A percentile compares a stretch with the other conserved stretches of the same genome.
These are phyloP conservation scores for Acanthornis magna DNA, from an alignment of 2,797 vertebrate species.

Conservation along the genomic window DNA sequence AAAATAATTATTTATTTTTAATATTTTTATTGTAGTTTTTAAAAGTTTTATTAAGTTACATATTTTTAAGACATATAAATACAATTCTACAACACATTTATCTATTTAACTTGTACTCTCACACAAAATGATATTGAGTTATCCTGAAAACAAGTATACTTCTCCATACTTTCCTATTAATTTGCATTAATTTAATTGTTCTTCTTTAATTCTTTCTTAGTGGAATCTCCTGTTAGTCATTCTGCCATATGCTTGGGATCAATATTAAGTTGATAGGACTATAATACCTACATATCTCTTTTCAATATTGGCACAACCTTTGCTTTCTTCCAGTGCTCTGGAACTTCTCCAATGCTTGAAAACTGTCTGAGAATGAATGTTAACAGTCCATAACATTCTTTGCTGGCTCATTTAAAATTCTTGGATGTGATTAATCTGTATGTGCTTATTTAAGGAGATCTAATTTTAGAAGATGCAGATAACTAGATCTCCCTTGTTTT, in stretches of 20 bases:
- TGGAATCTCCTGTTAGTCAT: neutral
- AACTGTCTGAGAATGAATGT: conserved; percentile 9
- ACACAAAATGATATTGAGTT: neutral
- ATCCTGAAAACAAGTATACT: neutral
- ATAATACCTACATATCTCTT: neutral
- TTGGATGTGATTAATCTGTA: conserved; percentile 11
- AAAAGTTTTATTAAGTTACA: neutral
- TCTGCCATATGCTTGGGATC: neutral
- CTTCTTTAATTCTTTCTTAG: neutral
- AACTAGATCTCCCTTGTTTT: neutral
- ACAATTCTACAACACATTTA: neutral
- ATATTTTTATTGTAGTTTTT: neutral
- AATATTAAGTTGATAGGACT: neutral
- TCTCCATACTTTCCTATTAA: neutral
- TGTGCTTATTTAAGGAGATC: conserved; percentile 10
- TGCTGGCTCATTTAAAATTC: neutral
- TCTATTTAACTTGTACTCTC: neutral
- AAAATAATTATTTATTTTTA: neutral
- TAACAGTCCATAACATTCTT: neutral
- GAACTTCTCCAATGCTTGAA: conserved; percentile 2
- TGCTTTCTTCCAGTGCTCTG: neutral
- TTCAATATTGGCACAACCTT: neutral
- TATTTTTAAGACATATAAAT: neutral
- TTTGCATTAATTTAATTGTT: neutral
- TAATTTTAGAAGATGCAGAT: conserved; percentile 23